Base-by-base conservation (phyloP, 1,140 invertebrate species). In the Ridgeia piscesae region DNA sequence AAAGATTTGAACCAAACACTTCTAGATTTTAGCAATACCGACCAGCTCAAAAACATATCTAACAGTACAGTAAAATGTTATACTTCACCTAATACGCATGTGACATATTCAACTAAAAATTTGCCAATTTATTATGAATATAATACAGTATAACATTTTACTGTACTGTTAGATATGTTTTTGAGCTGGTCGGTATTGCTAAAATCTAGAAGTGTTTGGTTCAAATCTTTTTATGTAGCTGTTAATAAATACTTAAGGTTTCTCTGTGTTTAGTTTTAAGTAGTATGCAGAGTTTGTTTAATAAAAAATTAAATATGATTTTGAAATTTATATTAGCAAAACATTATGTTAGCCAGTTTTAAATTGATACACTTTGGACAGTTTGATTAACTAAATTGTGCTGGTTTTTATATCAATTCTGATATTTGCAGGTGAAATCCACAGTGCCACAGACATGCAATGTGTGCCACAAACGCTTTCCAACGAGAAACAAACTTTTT, bases 401-500 rank as follows among this genome's bases (percentile, higher is more conserved):
- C 88, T 77, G 77, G 50, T 92, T 35, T 88, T 33, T 92, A 58
- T 77, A 88, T 42, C 58, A 50, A 11, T 35, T 58, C 91, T 89
- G 14, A 14, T 50, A 42, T 91, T 91, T 91, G 33, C 34, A 91
- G 91, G 33, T 58, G 34, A 91, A 58, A n/a, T 33, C 8, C 11
- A 33, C 91, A 2, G 50, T 48, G 35, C 31, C 34, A 1, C 91
- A 92, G 34, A 14, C 93, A 21, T 95, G 95, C 89, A 94, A 95
- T 93, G 93, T 94, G 21, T 95, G 95, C 91, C 90, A 93, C 42
- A 58, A 93, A 91, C 91, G 88, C n/a, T 95, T 94, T 93, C 93
- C 93, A 35, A 94, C 95, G 14, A 92, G 95, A 90, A 95, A 95
- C 92, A 95, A 95, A 94, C 91, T 95, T 77, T 95, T 95, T 94